Conservation (phyloP, 1,140 invertebrate genomes). For the Psix sp. region DNA sequence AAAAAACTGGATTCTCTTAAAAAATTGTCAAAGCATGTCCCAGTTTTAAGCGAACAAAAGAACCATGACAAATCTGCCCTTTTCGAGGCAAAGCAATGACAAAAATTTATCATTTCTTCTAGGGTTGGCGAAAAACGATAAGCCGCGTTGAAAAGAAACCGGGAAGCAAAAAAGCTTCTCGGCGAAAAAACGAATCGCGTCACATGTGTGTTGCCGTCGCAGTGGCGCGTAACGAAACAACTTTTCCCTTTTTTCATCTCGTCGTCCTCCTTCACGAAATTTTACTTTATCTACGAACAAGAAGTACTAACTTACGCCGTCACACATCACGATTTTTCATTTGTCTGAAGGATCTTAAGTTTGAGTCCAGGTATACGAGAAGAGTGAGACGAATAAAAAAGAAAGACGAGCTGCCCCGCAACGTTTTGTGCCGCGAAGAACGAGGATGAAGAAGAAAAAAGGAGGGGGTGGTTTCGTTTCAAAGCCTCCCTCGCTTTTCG, state of each 20-base stretch:
- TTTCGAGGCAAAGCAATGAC: conserved; percentile 21
- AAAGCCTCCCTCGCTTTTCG: conserved; percentile 55
- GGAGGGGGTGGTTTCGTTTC: conserved; percentile 4
- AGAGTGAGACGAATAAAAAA: not conserved
- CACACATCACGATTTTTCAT: conserved; percentile 59
- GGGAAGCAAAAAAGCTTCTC: conserved; percentile 39
- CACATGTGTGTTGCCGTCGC: conserved; percentile 38
- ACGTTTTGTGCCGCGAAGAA: conserved; percentile 5
- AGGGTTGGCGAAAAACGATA: conserved; percentile 33
- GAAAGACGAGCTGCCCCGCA: not conserved
- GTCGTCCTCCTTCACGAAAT: conserved; percentile 26
- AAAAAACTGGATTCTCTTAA: conserved; percentile 11
- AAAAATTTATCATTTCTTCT: conserved; percentile 55
- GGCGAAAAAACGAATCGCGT: conserved; percentile 39
- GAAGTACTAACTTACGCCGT: conserved; percentile 48
- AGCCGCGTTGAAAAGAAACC: conserved; percentile 37
- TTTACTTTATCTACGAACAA: conserved; percentile 49
- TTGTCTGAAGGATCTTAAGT: conserved; percentile 31
- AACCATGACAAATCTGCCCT: conserved; percentile 27
- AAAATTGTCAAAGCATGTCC: conserved; percentile 16
- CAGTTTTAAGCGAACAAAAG: conserved; percentile 30
- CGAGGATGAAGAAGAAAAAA: conserved; percentile 1
- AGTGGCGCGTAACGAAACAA: conserved; percentile 41
- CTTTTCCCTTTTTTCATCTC: conserved; percentile 42
- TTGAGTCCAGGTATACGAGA: conserved; percentile 37